These are phyloP conservation scores for Varecia variegata DNA, from an alignment of 2,797 vertebrate genomes.

Conservation along the genomic window DNA sequence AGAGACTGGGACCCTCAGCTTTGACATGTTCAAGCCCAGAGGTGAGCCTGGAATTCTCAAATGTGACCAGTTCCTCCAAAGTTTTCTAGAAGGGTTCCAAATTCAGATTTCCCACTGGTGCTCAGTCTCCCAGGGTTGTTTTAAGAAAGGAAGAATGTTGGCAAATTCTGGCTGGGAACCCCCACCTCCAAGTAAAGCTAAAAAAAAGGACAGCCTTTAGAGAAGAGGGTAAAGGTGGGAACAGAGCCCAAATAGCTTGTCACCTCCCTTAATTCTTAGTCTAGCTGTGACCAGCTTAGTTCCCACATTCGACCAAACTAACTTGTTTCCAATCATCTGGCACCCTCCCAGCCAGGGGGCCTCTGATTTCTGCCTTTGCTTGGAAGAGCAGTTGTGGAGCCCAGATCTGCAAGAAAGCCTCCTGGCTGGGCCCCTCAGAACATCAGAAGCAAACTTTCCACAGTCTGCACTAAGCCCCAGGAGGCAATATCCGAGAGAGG, in stretches of 20 bases:
- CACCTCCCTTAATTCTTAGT: background rate
- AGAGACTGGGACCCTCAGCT: background rate
- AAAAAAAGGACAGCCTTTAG: background rate
- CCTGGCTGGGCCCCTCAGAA: background rate
- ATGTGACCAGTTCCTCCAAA: background rate
- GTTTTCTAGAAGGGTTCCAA: background rate
- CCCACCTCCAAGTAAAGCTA: background rate
- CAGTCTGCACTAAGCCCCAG: background rate
- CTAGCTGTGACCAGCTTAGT: background rate
- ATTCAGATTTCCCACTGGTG: background rate
- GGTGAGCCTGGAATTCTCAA: background rate
- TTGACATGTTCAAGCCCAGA: background rate
- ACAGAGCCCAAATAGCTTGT: background rate
- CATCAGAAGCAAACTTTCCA: constrained; percentile 32
- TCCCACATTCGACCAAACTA: background rate
- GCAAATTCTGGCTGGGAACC: background rate
- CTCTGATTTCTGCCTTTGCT: constrained; percentile 29
- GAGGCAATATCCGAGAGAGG: background rate
- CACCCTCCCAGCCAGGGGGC: background rate
- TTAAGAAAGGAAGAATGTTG: background rate
- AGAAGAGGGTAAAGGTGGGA: background rate
- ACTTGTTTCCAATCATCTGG: background rate
- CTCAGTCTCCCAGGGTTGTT: background rate
- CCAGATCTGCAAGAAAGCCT: background rate
- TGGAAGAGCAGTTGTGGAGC: background rate